Evolutionary conservation across 2,888 invertebrate species (phyloP), one percentile per base, ranked within the genome.

Genomic region (Philereme transversata): DNA sequence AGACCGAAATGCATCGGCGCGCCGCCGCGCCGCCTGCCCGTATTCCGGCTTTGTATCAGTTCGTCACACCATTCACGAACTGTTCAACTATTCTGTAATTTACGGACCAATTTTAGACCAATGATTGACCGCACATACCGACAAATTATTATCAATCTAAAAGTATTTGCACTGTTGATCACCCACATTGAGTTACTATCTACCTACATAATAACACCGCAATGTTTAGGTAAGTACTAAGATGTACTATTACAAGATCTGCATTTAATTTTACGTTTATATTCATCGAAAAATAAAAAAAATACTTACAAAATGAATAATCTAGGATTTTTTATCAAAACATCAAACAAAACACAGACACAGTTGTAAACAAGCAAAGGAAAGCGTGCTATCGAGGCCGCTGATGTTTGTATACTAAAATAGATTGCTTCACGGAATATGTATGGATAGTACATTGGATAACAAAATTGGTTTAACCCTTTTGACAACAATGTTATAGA

Each of bases 391-490:
- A 6, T 22, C 46, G 9, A 49, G 40, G 9, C 44, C 40, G 49
- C 51, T 33, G 8, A 38, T 60, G 52, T 65, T 60, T 57, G 58
- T 57, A 33, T 44, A 65, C 65, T 65, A 65, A 62, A 62, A 62
- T 65, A 60, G 52, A 52, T 9, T 49, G 33, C 22, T 22, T 22
- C 22, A 22, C 22, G 22, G 22, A 22, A 22, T 22, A 22, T 22
- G 22, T 22, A 22, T 22, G 22, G 3, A 22, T 22, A 22, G 22
- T 22, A 22, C 22, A 38, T 3, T 38, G 38, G 8, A 38, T 38
- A 8, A 38, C 38, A 22, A 22, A 22, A 22, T 22, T 22, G 22
- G 22, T 22, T 22, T 22, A 1, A 22, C 22, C 22, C 22, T 22
- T 22, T 22, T 22, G 22, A 22, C 1, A 22, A 22, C 22, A 22